A percentile compares a stretch with the other conserved stretches of the same genome.
These are phyloP conservation scores for Cephalopholis sonnerati DNA, from an alignment of 2,113 vertebrate genomes.

Conservation along the genomic window DNA sequence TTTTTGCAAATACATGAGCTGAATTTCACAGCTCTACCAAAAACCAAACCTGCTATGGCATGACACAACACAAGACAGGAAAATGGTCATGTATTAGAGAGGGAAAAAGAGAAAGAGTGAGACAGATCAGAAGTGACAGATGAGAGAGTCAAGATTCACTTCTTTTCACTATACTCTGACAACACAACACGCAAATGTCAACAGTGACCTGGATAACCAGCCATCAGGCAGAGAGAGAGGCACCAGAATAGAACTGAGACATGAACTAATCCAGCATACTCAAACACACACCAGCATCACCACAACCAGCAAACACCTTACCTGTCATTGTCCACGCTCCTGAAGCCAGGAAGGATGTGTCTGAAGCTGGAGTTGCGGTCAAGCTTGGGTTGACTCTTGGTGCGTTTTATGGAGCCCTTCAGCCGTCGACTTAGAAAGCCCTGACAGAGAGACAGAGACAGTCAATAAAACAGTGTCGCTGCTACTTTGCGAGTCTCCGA, in stretches of 20 bases:
- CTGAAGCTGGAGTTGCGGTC: constrained; percentile 99
- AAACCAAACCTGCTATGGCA: neutral
- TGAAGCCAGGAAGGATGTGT: constrained; percentile 96
- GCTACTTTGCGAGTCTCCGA: neutral
- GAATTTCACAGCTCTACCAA: neutral
- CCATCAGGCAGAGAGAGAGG: constrained; percentile 34
- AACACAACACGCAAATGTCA: constrained; percentile 61
- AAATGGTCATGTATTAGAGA: neutral
- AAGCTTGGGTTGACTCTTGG: constrained; percentile 99
- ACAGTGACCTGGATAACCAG: constrained; percentile 69
- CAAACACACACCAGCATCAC: neutral
- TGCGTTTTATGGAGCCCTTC: constrained; percentile 99
- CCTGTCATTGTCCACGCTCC: constrained; percentile 96
- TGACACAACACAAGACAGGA: constrained; percentile 1
- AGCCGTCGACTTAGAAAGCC: constrained; percentile 86
- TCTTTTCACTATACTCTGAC: constrained; percentile 51
- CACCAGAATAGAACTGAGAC: constrained; percentile 10
- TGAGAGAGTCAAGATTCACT: constrained; percentile 55
- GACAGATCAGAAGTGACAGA: constrained; percentile 57
- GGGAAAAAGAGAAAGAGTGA: constrained; percentile 10
- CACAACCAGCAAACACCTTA: constrained; percentile 68
- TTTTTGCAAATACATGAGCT: neutral
- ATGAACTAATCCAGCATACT: constrained; percentile 18
- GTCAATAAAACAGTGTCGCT: constrained; percentile 14
- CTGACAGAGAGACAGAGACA: constrained; percentile 57